phyloP scores from a whole-genome alignment of 2,797 vertebrate genomes.

The Echiichthys vipera region DNA sequence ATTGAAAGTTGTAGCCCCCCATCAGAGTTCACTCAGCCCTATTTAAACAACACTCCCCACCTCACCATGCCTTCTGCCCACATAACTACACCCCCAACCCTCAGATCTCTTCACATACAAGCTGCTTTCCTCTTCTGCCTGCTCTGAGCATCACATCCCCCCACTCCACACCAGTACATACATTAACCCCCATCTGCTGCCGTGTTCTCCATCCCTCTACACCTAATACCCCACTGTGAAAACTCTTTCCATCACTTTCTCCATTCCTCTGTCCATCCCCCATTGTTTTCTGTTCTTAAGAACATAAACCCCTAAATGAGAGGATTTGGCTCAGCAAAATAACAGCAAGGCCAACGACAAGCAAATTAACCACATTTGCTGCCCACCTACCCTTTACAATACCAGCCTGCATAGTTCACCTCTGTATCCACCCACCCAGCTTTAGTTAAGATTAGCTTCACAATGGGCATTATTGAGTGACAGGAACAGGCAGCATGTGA shows the following conservation, averaged over 20 bases:
- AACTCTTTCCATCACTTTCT: conserved; percentile 44
- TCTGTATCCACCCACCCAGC: conserved; percentile 53
- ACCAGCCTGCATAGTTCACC: conserved; percentile 34
- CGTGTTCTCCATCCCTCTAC: conserved; percentile 32
- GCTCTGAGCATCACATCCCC: conserved; percentile 33
- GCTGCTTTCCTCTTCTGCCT: conserved; percentile 41
- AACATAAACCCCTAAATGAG: conserved; percentile 75
- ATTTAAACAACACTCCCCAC: conserved; percentile 56
- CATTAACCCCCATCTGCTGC: conserved; percentile 51
- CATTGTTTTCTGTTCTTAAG: conserved; percentile 33
- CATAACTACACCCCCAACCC: conserved; percentile 47
- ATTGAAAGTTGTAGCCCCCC: conserved; percentile 52
- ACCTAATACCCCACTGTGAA: conserved; percentile 33
- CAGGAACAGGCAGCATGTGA: conserved; percentile 16
- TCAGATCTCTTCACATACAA: conserved; percentile 59
- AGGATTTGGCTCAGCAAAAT: conserved; percentile 75
- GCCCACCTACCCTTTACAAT: conserved; percentile 62
- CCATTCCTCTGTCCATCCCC: conserved; percentile 29
- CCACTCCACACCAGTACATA: conserved; percentile 45
- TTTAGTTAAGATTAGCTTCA: conserved; percentile 34
- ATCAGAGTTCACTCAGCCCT: conserved; percentile 59
- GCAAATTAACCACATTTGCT: conserved; percentile 64
- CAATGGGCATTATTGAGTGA: conserved; percentile 28
- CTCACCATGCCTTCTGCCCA: conserved; percentile 52
- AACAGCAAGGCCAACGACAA: conserved; percentile 61